Percentiles rank a stretch among this genome's conserved stretches.
Evolutionary conservation across 2,113 vertebrate genomes (phyloP).

Genomic region (Leptobrachium ailaonicum): DNA sequence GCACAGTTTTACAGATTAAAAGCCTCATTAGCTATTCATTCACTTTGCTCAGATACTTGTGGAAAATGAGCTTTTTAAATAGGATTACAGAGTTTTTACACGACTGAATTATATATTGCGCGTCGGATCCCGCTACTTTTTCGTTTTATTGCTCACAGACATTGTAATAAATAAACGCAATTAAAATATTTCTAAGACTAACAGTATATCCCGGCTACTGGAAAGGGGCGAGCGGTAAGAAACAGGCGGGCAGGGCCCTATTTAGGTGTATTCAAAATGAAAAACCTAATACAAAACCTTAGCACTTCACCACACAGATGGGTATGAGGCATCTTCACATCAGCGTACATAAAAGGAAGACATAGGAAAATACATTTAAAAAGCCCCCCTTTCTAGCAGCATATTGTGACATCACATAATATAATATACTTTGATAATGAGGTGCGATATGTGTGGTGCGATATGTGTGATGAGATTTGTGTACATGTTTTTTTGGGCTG

Average conservation of each 20-base stretch:
- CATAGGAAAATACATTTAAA: too few species aligned
- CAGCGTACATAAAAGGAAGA: too few species aligned
- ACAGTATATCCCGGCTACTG: not conserved
- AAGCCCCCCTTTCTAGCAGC: too few species aligned
- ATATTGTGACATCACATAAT: too few species aligned
- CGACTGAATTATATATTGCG: slow-evolving; percentile 14
- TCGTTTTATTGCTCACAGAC: not conserved
- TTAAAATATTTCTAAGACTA: slow-evolving; percentile 2
- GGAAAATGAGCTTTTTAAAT: slow-evolving; percentile 61
- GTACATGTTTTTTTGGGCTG: too few species aligned
- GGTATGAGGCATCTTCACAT: too few species aligned
- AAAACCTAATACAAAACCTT: too few species aligned
- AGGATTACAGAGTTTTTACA: slow-evolving; percentile 50
- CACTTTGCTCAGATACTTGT: slow-evolving; percentile 61
- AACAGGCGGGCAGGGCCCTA: not conserved
- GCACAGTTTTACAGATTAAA: slow-evolving; percentile 58
- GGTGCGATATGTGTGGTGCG: too few species aligned
- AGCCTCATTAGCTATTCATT: slow-evolving; percentile 65
- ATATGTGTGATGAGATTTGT: too few species aligned
- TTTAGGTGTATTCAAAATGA: too few species aligned
- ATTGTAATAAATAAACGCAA: not conserved
- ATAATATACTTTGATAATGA: too few species aligned
- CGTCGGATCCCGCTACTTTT: not conserved
- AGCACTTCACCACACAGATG: too few species aligned
- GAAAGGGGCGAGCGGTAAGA: not conserved